Evolutionary conservation across 2,113 vertebrate genomes (phyloP).

Genomic region (Crotalus tigris): DNA sequence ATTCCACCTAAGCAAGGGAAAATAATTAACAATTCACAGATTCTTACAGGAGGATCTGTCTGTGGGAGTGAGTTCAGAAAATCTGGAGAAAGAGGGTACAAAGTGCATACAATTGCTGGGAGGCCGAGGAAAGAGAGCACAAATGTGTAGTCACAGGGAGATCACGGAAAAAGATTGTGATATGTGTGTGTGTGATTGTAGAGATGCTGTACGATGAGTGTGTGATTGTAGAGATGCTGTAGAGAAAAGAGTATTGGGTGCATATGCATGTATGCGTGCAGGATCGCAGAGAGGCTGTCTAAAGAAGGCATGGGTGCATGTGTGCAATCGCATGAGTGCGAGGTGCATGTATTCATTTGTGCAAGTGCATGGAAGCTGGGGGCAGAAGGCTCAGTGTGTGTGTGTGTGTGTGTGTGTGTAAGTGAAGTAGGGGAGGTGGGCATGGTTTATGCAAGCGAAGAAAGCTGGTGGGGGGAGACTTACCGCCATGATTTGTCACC

Average conservation of each 20-base stretch:
- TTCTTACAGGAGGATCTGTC: not conserved
- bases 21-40: not conserved
- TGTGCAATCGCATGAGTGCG: no score
- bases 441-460: not conserved
- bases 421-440: no score
- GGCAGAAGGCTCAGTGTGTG: not conserved
- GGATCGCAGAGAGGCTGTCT: not conserved
- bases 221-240: no score
- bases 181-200: no score
- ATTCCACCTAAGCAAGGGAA: not conserved
- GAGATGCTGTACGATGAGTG: no score
- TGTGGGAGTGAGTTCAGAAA: not conserved
- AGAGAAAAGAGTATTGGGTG: no score
- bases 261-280: not conserved
- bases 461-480: not conserved
- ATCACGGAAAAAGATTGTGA: no score
- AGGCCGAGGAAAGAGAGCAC: no score
- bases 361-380: not conserved
- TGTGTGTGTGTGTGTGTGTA: not conserved
- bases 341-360: not conserved
- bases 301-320: no score
- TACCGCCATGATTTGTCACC: not conserved
- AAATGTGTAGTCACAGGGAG: no score
- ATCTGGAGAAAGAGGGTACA: not conserved
- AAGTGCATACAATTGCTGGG: not conserved